Evolutionary conservation across 1,140 invertebrate species (phyloP).

Genomic region (Bathynomus jamesi): DNA sequence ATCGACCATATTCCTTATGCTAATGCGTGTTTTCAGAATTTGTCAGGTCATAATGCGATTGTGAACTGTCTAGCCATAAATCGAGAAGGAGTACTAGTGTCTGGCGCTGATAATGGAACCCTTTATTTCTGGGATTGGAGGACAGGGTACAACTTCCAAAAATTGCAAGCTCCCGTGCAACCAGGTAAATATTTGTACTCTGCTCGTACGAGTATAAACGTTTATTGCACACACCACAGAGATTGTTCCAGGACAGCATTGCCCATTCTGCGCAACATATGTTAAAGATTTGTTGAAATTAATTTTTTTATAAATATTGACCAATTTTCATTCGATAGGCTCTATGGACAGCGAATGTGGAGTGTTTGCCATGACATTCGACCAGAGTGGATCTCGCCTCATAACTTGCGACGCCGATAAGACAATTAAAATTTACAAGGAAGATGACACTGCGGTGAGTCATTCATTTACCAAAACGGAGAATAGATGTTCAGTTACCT

Average conservation of each 20-base stretch:
- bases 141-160: slow-evolving; percentile 96
- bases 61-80: slow-evolving; percentile 94
- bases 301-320: no score
- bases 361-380: slow-evolving; percentile 91
- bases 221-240: no score
- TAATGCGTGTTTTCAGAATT: slow-evolving; percentile 83
- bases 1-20: no score
- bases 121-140: slow-evolving; percentile 98
- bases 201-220: no score
- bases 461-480: not conserved
- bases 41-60: slow-evolving; percentile 95
- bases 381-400: slow-evolving; percentile 83
- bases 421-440: slow-evolving; percentile 98
- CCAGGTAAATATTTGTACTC: slow-evolving; percentile 51
- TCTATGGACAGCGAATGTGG: slow-evolving; percentile 98
- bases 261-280: no score
- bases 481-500: not conserved
- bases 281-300: no score
- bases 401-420: slow-evolving; percentile 98
- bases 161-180: slow-evolving; percentile 83
- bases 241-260: no score
- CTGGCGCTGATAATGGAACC: slow-evolving; percentile 98
- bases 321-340: slow-evolving; percentile 55
- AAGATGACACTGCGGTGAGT: slow-evolving; percentile 83
- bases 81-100: slow-evolving; percentile 90